Conservation (phyloP, 2,797 vertebrate genomes). For the Neosilurus mollespiculum region DNA sequence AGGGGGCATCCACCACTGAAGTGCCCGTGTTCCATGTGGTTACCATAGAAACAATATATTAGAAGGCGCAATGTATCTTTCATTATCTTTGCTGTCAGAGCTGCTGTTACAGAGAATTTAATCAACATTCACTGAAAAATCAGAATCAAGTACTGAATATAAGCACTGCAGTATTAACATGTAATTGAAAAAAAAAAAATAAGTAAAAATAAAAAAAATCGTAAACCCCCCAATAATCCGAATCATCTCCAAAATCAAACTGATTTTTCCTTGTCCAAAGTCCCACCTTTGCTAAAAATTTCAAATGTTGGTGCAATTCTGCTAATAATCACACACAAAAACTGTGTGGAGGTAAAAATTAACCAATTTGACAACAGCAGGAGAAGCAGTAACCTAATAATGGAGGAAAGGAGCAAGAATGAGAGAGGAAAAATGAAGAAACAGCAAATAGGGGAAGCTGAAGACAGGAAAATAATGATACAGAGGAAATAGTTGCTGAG, state of each 20-base stretch:
- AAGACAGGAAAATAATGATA: background rate
- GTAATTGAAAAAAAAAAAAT: too few relatives aligned
- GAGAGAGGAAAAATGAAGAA: background rate
- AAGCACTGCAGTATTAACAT: background rate
- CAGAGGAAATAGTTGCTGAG: conserved; percentile 4
- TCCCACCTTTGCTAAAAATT: too few relatives aligned
- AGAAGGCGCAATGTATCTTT: background rate
- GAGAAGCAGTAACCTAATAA: background rate
- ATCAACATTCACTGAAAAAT: background rate
- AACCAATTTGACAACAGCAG: background rate
- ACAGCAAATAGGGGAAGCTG: background rate
- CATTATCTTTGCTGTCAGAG: background rate
- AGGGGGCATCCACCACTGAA: background rate
- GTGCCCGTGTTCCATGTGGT: background rate
- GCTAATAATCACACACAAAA: too few relatives aligned
- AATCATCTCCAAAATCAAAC: too few relatives aligned
- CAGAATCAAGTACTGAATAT: background rate
- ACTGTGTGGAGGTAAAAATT: too few relatives aligned
- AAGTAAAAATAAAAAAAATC: too few relatives aligned
- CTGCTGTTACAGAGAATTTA: background rate
- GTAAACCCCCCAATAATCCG: too few relatives aligned
- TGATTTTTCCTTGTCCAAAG: too few relatives aligned
- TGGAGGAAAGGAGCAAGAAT: background rate
- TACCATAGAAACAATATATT: background rate
- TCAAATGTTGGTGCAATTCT: too few relatives aligned